Conservation (phyloP, 2,113 vertebrate species). For the Rutilus rutilus region DNA sequence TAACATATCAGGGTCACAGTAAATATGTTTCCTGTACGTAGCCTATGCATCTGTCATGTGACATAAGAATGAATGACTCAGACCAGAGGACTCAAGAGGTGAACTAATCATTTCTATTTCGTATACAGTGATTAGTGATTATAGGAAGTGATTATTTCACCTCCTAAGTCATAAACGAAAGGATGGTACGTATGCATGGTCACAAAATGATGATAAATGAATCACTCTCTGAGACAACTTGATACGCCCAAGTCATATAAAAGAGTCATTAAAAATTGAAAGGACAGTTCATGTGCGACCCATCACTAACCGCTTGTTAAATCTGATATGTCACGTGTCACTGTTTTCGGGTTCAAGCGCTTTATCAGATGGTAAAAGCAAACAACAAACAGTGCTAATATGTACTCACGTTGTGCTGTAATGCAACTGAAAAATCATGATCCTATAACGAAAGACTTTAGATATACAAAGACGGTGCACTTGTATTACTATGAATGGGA, state of each 20-base stretch:
- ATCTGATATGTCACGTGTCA: too few relatives aligned
- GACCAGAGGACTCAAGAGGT: neutral
- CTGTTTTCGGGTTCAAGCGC: too few relatives aligned
- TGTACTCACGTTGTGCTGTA: too few relatives aligned
- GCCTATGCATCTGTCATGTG: neutral
- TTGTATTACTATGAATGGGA: too few relatives aligned
- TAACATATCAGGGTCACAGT: neutral
- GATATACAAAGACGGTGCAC: too few relatives aligned
- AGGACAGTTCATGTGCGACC: neutral
- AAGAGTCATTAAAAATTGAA: neutral
- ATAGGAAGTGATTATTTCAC: neutral
- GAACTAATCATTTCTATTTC: neutral
- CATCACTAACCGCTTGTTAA: neutral
- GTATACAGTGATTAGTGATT: too few relatives aligned
- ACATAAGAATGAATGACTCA: neutral
- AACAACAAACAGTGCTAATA: too few relatives aligned
- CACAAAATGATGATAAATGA: neutral
- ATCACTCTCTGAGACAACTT: neutral
- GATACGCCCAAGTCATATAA: neutral
- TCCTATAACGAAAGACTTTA: too few relatives aligned
- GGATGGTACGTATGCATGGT: neutral
- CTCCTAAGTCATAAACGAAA: neutral
- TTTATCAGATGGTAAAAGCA: too few relatives aligned
- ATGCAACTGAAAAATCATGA: too few relatives aligned
- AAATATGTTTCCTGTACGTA: neutral